Evolutionary conservation across 2,888 invertebrate genomes (phyloP).

Genomic region (Drosophila monieri): DNA sequence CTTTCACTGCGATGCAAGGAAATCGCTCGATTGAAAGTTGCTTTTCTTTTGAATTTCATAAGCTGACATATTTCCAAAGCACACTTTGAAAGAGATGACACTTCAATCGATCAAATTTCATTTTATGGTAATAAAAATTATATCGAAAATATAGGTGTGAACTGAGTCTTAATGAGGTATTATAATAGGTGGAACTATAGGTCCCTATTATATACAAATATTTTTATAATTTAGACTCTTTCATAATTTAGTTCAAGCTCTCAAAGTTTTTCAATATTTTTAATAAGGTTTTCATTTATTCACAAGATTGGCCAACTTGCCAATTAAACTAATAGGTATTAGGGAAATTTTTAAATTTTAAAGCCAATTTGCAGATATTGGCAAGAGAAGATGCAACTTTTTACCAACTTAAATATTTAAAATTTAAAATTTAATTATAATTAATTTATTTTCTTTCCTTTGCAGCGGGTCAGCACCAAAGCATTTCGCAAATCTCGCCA

Average conservation of each 20-base stretch:
- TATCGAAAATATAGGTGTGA: background rate
- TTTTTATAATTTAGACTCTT: background rate
- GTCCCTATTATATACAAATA: background rate
- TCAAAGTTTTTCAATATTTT: too few relatives aligned
- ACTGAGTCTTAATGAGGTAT: background rate
- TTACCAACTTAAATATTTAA: background rate
- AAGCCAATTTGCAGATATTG: too few relatives aligned
- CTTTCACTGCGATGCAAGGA: constrained; percentile 36
- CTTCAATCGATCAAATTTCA: background rate
- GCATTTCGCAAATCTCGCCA: constrained; percentile 89
- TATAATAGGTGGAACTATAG: background rate
- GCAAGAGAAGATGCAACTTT: too few relatives aligned
- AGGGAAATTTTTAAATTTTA: too few relatives aligned
- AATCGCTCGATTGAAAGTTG: constrained; percentile 36
- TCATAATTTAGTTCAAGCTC: too few relatives aligned
- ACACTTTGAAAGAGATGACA: too few relatives aligned
- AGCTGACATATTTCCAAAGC: constrained; percentile 8
- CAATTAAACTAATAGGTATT: too few relatives aligned
- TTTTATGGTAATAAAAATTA: background rate
- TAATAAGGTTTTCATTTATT: too few relatives aligned
- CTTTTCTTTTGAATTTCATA: constrained; percentile 1
- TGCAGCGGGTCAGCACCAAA: constrained; percentile 69
- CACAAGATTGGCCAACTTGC: too few relatives aligned
- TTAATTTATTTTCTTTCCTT: background rate
- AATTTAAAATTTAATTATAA: too few relatives aligned